phyloP scores from a whole-genome alignment of 2,113 vertebrate species.

The Varanus komodoensis region DNA sequence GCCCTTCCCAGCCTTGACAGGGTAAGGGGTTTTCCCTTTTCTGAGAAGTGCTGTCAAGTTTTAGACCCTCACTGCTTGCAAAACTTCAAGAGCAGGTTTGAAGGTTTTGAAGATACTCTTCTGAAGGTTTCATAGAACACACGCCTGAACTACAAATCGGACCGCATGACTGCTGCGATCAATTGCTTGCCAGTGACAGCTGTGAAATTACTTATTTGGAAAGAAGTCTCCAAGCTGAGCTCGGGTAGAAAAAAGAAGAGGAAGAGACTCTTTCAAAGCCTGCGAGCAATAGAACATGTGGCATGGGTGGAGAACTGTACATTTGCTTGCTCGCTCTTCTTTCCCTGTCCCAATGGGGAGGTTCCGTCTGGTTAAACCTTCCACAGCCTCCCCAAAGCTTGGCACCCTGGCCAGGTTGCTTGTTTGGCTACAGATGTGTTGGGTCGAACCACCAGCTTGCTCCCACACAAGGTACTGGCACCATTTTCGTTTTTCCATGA shows the following conservation, averaged over 20 bases:
- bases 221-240: neutral
- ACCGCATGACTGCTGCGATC: neutral
- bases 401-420: neutral
- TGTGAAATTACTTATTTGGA: neutral
- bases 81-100: neutral
- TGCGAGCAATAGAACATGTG: neutral
- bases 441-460: neutral
- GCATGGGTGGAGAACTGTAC: neutral
- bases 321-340: accelerated
- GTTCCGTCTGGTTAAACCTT: neutral
- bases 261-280: too few relatives aligned
- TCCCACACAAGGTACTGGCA: neutral
- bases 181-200: neutral
- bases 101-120: neutral
- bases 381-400: neutral
- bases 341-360: neutral
- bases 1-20: neutral
- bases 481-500: neutral
- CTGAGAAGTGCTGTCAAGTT: constrained; percentile 19
- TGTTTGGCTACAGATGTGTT: neutral
- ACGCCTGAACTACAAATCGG: neutral
- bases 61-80: neutral
- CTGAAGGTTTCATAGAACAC: neutral
- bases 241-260: neutral
- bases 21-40: neutral